These are phyloP conservation scores for Brachionus plicatilis DNA, from an alignment of 1,140 invertebrate genomes.

Conservation along the genomic window DNA sequence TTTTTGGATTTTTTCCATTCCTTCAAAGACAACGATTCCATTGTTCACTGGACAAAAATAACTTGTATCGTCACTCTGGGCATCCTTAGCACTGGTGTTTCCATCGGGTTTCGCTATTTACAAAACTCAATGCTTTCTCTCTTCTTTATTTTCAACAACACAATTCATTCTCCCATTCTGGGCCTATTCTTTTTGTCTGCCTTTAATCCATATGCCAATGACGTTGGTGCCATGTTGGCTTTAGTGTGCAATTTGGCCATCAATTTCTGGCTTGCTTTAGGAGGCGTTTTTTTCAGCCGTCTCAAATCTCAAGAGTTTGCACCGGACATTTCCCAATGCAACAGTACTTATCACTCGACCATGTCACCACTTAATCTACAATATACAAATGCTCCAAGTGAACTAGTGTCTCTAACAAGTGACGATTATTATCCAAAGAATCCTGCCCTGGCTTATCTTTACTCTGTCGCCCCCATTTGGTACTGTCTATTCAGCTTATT, in stretches of 20 bases:
- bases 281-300: background rate
- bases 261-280: background rate
- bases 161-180: slow-evolving; percentile 6
- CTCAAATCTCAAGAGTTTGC: slow-evolving; percentile 25
- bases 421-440: slow-evolving; percentile 17
- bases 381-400: background rate
- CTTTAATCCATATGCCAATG: slow-evolving; percentile 17
- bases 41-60: background rate
- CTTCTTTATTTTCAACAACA: slow-evolving; percentile 4
- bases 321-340: background rate
- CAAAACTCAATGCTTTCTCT: background rate
- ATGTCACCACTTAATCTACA: background rate
- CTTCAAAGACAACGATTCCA: background rate
- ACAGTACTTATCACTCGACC: background rate
- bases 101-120: background rate
- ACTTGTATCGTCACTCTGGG: background rate
- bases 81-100: background rate
- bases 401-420: background rate
- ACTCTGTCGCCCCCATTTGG: background rate
- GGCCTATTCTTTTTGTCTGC: slow-evolving; percentile 12
- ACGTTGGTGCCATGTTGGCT: slow-evolving; percentile 5
- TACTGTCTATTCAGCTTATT: slow-evolving; percentile 20
- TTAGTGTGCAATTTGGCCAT: background rate
- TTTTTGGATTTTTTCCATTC: background rate
- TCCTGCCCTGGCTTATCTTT: background rate